A percentile compares a stretch with the other conserved stretches of the same genome.
Conservation (phyloP, 2,888 invertebrate genomes). For the Rhagophthalmus giganteus region DNA sequence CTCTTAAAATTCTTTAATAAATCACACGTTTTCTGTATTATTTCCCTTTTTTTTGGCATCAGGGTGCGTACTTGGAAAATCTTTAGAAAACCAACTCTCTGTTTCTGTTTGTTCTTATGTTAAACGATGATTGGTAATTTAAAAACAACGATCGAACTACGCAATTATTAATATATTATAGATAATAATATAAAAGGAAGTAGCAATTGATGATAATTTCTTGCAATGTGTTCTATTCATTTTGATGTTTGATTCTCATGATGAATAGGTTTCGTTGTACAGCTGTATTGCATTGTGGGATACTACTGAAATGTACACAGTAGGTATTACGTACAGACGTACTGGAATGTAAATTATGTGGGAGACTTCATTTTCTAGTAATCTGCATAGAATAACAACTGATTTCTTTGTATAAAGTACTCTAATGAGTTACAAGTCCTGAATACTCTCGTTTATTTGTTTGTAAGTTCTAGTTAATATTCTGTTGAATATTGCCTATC, state of each 20-base stretch:
- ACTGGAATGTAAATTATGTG: neutral
- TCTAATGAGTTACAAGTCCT: too few relatives aligned
- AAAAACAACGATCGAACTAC: too few relatives aligned
- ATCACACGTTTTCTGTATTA: constrained; percentile 30
- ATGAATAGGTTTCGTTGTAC: neutral
- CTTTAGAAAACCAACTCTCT: constrained; percentile 23
- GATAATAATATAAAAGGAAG: too few relatives aligned
- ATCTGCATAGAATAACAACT: neutral
- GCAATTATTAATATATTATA: too few relatives aligned
- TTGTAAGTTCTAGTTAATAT: too few relatives aligned
- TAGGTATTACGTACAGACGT: neutral
- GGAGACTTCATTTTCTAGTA: neutral
- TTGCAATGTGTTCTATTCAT: neutral
- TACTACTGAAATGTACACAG: neutral
- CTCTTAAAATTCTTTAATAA: constrained; percentile 30
- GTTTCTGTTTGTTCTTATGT: constrained; percentile 17
- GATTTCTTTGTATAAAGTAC: neutral
- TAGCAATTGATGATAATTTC: neutral
- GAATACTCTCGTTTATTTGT: too few relatives aligned
- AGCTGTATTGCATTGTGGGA: neutral
- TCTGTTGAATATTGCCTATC: too few relatives aligned
- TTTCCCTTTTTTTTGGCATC: constrained; percentile 27
- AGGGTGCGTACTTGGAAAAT: constrained; percentile 18
- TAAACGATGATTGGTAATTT: constrained; percentile 22
- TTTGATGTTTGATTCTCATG: neutral